These are phyloP conservation scores for Gymnosoma rotundatum DNA, from an alignment of 2,888 invertebrate species.

Conservation along the genomic window DNA sequence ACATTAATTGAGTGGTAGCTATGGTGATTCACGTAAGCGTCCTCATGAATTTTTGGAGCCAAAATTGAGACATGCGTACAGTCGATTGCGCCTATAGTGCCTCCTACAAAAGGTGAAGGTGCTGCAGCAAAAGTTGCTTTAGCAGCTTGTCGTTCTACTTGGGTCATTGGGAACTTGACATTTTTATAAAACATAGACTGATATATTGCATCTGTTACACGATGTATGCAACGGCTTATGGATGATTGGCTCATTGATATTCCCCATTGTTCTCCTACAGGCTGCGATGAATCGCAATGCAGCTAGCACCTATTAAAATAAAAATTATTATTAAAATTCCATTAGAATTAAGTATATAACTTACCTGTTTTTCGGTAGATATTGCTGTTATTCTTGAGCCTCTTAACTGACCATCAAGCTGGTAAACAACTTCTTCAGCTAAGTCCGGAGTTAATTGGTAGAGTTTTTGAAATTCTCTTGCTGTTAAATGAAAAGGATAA, in stretches of 20 bases:
- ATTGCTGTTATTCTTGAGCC: background rate
- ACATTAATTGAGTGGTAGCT: constrained; percentile 20
- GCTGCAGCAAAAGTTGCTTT: constrained; percentile 19
- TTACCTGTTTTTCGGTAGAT: background rate
- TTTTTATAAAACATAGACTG: background rate
- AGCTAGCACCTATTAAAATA: background rate
- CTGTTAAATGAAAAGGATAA: too few species aligned
- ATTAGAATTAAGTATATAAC: background rate
- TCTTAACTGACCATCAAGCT: background rate
- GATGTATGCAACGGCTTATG: background rate
- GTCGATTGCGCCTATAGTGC: constrained; percentile 14
- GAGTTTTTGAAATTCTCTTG: background rate
- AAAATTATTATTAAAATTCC: background rate
- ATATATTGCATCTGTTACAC: too few species aligned
- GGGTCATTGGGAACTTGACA: constrained; percentile 9
- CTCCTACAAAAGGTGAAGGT: constrained; percentile 10
- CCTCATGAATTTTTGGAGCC: too few species aligned
- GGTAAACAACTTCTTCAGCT: background rate
- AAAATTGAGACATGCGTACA: too few species aligned
- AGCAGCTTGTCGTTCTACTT: background rate
- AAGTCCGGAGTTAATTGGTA: background rate
- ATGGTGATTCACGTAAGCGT: constrained; percentile 9
- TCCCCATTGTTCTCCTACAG: constrained; percentile 26
- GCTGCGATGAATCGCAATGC: constrained; percentile 3
- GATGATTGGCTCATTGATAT: constrained; percentile 4